Evolutionary conservation across 2,113 vertebrate genomes (phyloP), one percentile per base, ranked within the genome.

Genomic region (Pelusios castaneus): DNA sequence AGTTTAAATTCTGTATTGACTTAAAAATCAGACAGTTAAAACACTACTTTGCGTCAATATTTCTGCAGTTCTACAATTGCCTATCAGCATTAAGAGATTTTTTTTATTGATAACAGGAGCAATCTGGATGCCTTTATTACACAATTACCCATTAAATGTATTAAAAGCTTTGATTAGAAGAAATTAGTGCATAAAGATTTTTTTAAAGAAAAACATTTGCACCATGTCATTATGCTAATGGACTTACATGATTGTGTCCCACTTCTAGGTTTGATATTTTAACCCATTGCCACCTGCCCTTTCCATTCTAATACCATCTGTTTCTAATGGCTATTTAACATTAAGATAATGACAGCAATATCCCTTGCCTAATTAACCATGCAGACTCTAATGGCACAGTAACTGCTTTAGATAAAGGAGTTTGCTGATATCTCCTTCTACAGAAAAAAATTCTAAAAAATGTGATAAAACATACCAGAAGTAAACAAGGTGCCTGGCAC

Each of bases 331-430:
- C 95, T 95, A 96, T 97, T 98, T 98, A 98, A 98, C 97, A 95
- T 95, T 93, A 97, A 97, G 95, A 96, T 97, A 98, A 98, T 97
- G 97, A 96, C 93, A 94, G 94, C 95, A 97, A 98, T 98, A 98
- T 97, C 97, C 94, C 94, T 95, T 97, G 97, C 92, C 95, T 97
- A 97, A 97, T 98, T 97, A 97, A 96, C 96, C 97, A 96, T 98
- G 93, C 91, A 96, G 91, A 91, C 94, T 95, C 94, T 98, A 98
- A 98, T 98, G 97, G 97, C 83, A 90, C 85, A 95, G 91, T 97
- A 97, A 97, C 97, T 97, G 96, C 92, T 96, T 98, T 97, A 98
- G 98, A 98, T 98, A 98, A 98, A 97, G 95, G 90, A 97, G 97
- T 97, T 97, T 98, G 94, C 94, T 97, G 95, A 96, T 97, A 97